Conservation (phyloP, 2,888 invertebrate genomes). For the Cephus pulcher region DNA sequence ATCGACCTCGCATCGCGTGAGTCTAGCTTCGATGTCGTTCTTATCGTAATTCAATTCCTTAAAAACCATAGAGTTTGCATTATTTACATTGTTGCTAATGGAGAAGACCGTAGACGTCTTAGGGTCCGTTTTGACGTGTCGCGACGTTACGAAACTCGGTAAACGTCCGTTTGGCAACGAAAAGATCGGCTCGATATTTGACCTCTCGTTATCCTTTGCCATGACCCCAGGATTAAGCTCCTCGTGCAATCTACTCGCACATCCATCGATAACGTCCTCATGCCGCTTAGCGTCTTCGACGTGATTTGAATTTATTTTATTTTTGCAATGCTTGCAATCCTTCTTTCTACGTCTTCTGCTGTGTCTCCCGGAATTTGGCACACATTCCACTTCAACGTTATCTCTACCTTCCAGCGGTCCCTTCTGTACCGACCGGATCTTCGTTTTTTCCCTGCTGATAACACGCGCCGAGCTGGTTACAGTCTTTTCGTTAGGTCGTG, state of each 20-base stretch:
- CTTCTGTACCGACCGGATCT: slow-evolving; percentile 22
- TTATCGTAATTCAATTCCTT: slow-evolving; percentile 42
- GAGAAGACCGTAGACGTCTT: slow-evolving; percentile 25
- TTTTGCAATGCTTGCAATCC: slow-evolving; percentile 60
- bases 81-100: slow-evolving; percentile 15
- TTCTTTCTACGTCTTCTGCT: slow-evolving; percentile 54
- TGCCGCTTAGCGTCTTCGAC: background rate
- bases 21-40: slow-evolving; percentile 43
- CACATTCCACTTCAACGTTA: slow-evolving; percentile 1
- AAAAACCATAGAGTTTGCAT: slow-evolving; percentile 19
- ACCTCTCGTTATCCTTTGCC: slow-evolving; percentile 10
- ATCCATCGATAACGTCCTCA: background rate
- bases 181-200: slow-evolving; percentile 35
- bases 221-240: background rate
- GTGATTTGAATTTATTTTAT: slow-evolving; percentile 22
- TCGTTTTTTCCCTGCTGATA: slow-evolving; percentile 33
- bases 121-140: slow-evolving; percentile 15
- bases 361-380: slow-evolving; percentile 1
- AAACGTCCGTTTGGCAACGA: slow-evolving; percentile 29
- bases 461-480: slow-evolving; percentile 43
- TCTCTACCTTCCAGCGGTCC: slow-evolving; percentile 20
- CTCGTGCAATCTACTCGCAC: background rate
- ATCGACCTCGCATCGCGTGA: slow-evolving; percentile 36
- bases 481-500: slow-evolving; percentile 31
- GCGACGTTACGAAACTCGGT: slow-evolving; percentile 26